Percentiles rank a stretch among this genome's conserved stretches.
These are phyloP conservation scores for Dioctria rufipes DNA, from an alignment of 2,888 invertebrate species.

Conservation along the genomic window DNA sequence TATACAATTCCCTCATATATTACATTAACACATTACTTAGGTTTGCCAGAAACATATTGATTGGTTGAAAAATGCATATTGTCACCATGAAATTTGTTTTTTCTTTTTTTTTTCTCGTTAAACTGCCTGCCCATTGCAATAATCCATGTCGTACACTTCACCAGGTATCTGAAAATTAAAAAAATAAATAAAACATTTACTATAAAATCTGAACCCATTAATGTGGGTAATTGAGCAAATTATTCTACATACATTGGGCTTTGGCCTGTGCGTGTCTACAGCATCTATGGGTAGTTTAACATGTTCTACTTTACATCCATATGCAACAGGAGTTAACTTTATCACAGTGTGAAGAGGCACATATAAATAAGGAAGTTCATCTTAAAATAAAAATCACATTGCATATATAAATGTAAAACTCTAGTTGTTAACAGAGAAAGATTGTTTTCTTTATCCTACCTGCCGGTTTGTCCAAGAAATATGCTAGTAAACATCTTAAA, in stretches of 20 bases:
- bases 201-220: neutral
- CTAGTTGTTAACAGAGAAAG: neutral
- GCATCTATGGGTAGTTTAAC: constrained; percentile 93
- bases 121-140: constrained; percentile 10
- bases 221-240: neutral
- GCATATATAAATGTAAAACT: neutral
- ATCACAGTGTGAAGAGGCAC: constrained; percentile 96
- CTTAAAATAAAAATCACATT: constrained; percentile 71
- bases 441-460: constrained; percentile 73
- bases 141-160: constrained; percentile 46
- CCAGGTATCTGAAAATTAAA: constrained; percentile 54
- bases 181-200: neutral
- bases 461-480: constrained; percentile 95
- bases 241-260: constrained; percentile 80
- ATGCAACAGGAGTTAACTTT: constrained; percentile 97
- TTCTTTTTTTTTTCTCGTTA: neutral
- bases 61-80: constrained; percentile 23
- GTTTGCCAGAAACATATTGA: too few relatives aligned
- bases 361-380: constrained; percentile 90
- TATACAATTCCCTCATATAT: constrained; percentile 3
- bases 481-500: constrained; percentile 94
- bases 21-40: too few relatives aligned
- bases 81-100: constrained; percentile 9
- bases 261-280: constrained; percentile 96
- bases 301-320: constrained; percentile 97